Evolutionary conservation across 2,113 vertebrate species (phyloP), one percentile per base, ranked within the genome.

Genomic region (Podocnemis expansa): DNA sequence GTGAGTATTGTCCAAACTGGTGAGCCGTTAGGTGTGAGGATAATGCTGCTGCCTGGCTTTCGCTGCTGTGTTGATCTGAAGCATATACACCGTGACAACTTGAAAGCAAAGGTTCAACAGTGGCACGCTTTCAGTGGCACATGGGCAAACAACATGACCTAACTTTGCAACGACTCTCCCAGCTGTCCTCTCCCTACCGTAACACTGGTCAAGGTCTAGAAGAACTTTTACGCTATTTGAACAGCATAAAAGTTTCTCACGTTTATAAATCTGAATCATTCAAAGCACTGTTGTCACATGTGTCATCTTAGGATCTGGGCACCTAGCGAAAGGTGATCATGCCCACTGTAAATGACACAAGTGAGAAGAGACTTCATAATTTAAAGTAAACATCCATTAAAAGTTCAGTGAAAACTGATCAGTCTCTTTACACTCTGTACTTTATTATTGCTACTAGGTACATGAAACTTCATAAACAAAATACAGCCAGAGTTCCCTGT

Each of bases 271-370:
- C 49, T n/a, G 47, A 34, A n/a, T 22, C 47, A 34, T 79, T 22
- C 31, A 17, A 51, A 79, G 47, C 6, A 2, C 21, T 34, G 51
- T 10, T 12, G 17, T 52, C 47, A 34, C 47, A 51, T 24, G 17
- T 16, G 5, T 78, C 76, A 51, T 29, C 9, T 4, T 34, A 10
- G 34, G 60, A 67, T n/a, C 60, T 67, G 60, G 19, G 76, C 76
- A 34, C 16, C 29, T 34, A 19, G 29, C 16, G 17, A 78, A 78
- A 49, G 29, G 9, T 17, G 17, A 34, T 78, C 27, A 9, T 5
- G 9, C 45, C 31, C 3, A 25, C 11, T 12, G 1, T 2, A 70
- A 0, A 1, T 41, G 56, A 52, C 8, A 24, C 0, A 1, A 47
- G 29, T 0, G 1, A n/a, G 60, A 84, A 0, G 19, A 38, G 63